Evolutionary conservation across 2,888 invertebrate species (phyloP), one percentile per base, ranked within the genome.

Genomic region (Drosophila prolongata): DNA sequence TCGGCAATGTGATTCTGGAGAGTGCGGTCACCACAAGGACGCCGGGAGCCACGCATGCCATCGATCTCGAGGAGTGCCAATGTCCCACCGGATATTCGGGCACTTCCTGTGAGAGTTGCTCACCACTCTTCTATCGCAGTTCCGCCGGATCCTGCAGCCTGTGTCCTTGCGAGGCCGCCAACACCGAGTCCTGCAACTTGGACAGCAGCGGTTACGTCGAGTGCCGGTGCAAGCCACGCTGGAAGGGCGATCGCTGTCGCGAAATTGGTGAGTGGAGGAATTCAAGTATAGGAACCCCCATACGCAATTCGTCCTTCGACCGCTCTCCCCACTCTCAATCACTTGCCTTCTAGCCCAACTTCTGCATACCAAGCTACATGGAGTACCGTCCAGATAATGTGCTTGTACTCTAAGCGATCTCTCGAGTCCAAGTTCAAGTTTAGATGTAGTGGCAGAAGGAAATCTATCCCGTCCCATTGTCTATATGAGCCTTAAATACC

Each of bases 1-100:
- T 99, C 47, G 95, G 96, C 66, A 97, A 98, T 89, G 96, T 99
- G 0, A 95, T 95, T 24, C 94, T 99, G 91, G 98, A 98, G 80
- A 96, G 96, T 2, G 97, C 98, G 0, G 76, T 89, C 3, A 89
- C 89, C 6, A 61, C 61, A 3, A 76, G 76, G 0, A 94, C 94
- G 52, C 93, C 94, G 49, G 94, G 95, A 37, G 94, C 93, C 79
- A 94, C 93, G 9, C 93, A 93, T 44, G 97, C 98, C 1, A 94
- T 93, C 4, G 95, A 95, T 62, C 95, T 99, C 53, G 99, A 99
- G 93, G 94, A 94, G 47, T 99, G 98, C 91, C 93, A 94, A 55
- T 98, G 98, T 89, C 97, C 97, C 0, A 87, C 92, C 0, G 98
- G 97, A 1, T 97, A 97, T 88, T 93, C 93, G 10, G 98, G 98